These are phyloP conservation scores for Sceloporus undulatus DNA, from an alignment of 2,113 vertebrate genomes.

Conservation along the genomic window DNA sequence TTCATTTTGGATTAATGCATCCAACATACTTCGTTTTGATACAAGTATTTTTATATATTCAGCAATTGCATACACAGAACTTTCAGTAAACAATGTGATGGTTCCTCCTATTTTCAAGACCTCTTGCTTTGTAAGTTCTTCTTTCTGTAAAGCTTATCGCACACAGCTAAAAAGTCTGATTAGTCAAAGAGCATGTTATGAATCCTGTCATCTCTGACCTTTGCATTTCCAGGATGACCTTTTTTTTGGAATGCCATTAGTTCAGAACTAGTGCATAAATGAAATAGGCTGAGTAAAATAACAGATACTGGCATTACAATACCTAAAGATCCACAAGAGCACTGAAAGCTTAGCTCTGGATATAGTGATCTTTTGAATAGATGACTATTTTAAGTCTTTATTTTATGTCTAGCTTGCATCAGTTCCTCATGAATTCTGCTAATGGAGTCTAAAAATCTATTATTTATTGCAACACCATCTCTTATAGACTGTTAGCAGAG, in stretches of 20 bases:
- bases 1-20: background rate
- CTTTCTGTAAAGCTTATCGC: conserved; percentile 18
- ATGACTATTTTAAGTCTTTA: conserved; percentile 56
- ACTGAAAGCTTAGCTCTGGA: conserved; percentile 54
- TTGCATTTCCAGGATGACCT: conserved; percentile 37
- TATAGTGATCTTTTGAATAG: conserved; percentile 60
- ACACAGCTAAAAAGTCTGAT: conserved; percentile 5
- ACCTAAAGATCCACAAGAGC: conserved; percentile 57
- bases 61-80: background rate
- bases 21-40: background rate
- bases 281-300: conserved; percentile 55
- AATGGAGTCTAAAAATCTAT: conserved; percentile 77
- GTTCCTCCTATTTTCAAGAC: conserved; percentile 11
- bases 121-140: conserved; percentile 6
- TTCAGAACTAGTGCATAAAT: conserved; percentile 29
- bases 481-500: conserved; percentile 58
- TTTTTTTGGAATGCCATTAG: conserved; percentile 55
- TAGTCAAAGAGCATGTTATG: conserved; percentile 3
- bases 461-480: conserved; percentile 74
- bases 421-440: conserved; percentile 72
- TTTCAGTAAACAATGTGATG: background rate
- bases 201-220: background rate
- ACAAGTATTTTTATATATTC: background rate
- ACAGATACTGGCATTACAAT: conserved; percentile 49
- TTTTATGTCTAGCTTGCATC: conserved; percentile 41